Base-by-base conservation (phyloP, 2,797 vertebrate genomes). In the Dryobates pubescens region DNA sequence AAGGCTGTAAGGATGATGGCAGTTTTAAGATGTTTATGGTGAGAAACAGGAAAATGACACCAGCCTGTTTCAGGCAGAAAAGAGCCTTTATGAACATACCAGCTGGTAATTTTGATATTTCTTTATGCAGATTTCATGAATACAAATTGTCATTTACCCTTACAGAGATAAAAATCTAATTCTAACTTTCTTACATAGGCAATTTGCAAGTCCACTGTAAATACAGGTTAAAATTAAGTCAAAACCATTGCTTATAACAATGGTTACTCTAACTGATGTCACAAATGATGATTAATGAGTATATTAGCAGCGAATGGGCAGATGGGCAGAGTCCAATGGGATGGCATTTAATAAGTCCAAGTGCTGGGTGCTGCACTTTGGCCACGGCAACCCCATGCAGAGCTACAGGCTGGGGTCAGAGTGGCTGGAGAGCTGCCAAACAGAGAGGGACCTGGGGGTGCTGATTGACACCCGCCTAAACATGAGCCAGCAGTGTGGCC, bases 221-320 rank as follows among this genome's bases (percentile, higher is more conserved):
- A 43, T 88, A 77, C 57, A 90, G 86, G 69, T 96, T 97, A 90
- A 79, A 96, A 90, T 88, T 91, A 91, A 96, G 51, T 75, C 86
- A 93, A 95, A 96, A 96, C 93, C 82, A 90, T 96, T 95, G 78
- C 47, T 96, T 97, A 73, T 92, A 94, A 92, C 91, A 96, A 95
- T 91, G 65, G 96, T 94, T 86, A 86, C 68, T 88, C 74, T 88
- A 94, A 95, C 87, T 85, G 58, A 96, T 96, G 75, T 96, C 91
- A 95, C 86, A 96, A 94, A 95, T 97, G 96, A 89, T 87, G 91
- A 96, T 85, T 97, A 93, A 95, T 88, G 91, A 96, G 59, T 90
- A 95, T 97, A 96, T 97, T 95, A 96, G 65, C 81, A 96, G 59
- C 86, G n/a, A n/a, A n/a, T n/a, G n/a, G n/a, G n/a, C n/a, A n/a